These are phyloP conservation scores for Poliocrania exsul DNA, from an alignment of 2,797 vertebrate species.

Conservation along the genomic window DNA sequence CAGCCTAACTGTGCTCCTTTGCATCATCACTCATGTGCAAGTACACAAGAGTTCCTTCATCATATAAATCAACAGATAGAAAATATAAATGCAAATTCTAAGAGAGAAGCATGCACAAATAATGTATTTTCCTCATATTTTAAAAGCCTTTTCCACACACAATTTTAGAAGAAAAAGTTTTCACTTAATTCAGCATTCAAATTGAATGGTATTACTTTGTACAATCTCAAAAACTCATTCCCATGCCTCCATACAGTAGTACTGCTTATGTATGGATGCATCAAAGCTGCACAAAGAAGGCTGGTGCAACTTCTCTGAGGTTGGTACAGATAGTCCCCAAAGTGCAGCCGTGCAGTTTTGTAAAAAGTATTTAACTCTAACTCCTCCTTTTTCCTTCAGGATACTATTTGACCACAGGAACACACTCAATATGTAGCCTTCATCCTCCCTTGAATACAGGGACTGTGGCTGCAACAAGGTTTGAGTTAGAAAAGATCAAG, in stretches of 20 bases:
- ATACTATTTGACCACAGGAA: background rate
- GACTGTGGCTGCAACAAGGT: background rate
- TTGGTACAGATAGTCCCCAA: background rate
- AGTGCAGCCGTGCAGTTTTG: background rate
- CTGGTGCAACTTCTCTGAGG: background rate
- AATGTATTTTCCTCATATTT: background rate
- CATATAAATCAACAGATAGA: background rate
- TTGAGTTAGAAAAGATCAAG: background rate
- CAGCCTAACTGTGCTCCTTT: background rate
- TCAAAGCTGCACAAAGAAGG: background rate
- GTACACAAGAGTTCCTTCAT: background rate
- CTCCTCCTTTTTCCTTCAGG: background rate
- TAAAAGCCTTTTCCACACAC: background rate
- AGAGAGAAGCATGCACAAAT: background rate
- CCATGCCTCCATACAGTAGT: background rate
- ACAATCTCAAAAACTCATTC: background rate
- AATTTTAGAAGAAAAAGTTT: background rate
- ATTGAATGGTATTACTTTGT: background rate
- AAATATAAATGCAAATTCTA: background rate
- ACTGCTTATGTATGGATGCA: background rate
- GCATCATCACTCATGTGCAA: background rate
- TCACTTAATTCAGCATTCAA: background rate
- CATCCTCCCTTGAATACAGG: background rate
- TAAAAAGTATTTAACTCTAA: background rate
- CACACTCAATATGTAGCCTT: background rate